These are phyloP conservation scores for Andrena minutula DNA, from an alignment of 2,888 invertebrate genomes.

Conservation along the genomic window DNA sequence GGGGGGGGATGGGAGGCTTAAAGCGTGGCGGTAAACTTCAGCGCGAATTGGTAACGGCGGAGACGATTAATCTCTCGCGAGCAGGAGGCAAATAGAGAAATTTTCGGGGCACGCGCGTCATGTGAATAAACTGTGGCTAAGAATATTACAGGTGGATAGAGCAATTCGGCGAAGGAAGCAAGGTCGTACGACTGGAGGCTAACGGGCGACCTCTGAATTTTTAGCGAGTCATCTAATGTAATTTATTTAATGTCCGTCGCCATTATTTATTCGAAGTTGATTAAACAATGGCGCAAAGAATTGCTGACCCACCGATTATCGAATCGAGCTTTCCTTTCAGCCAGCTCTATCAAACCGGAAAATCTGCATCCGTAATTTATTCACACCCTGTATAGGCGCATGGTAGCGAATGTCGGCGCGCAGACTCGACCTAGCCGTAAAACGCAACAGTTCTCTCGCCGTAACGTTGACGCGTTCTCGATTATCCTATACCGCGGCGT, in stretches of 20 bases:
- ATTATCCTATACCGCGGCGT: constrained; percentile 41
- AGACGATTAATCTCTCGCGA: neutral
- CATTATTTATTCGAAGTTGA: too few species aligned
- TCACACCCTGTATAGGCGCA: constrained; percentile 3
- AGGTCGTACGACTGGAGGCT: too few species aligned
- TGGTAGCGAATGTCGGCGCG: constrained; percentile 19
- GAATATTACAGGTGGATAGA: neutral
- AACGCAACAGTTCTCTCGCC: constrained; percentile 2
- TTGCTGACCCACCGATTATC: neutral
- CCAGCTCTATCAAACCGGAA: neutral
- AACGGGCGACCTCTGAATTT: too few species aligned
- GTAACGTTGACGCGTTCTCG: constrained; percentile 47
- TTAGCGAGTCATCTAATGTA: too few species aligned
- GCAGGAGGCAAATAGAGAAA: neutral
- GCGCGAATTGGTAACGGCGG: constrained; percentile 20
- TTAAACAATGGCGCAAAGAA: too few species aligned
- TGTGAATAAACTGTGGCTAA: constrained; percentile 20
- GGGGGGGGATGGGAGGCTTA: constrained; percentile 51
- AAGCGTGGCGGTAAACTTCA: constrained; percentile 30
- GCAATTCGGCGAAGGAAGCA: too few species aligned
- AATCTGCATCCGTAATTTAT: neutral
- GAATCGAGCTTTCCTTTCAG: neutral
- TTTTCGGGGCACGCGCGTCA: constrained; percentile 5
- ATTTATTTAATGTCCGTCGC: too few species aligned
- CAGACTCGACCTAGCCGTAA: constrained; percentile 8